phyloP scores from a whole-genome alignment of 1,140 invertebrate genomes.

The Drosophila repleta region DNA sequence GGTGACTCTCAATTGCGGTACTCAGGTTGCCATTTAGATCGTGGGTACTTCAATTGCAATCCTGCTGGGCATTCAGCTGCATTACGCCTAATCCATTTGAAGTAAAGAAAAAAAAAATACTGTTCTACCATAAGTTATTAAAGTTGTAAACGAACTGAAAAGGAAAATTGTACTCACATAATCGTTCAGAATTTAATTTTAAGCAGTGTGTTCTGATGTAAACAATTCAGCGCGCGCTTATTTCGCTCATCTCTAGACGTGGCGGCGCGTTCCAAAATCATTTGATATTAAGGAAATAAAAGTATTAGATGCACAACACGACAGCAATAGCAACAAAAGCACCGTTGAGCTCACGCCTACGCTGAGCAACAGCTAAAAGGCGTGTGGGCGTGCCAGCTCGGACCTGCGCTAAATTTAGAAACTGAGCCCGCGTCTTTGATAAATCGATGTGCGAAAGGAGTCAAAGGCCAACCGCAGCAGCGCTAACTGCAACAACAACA shows the following conservation, averaged over 20 bases:
- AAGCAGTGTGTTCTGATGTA: background rate
- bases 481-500: conserved; percentile 27
- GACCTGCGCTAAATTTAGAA: conserved; percentile 51
- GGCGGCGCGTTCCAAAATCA: conserved; percentile 5
- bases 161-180: background rate
- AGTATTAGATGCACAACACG: background rate
- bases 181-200: too few relatives aligned
- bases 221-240: conserved; percentile 3
- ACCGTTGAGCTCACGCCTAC: conserved; percentile 11
- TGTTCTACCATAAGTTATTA: too few relatives aligned
- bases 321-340: background rate
- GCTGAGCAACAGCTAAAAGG: conserved; percentile 8
- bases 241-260: conserved; percentile 18
- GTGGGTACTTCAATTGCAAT: background rate
- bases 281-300: conserved; percentile 1
- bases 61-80: too few relatives aligned
- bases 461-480: conserved; percentile 13
- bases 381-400: conserved; percentile 41
- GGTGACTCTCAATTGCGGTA: background rate
- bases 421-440: conserved; percentile 64
- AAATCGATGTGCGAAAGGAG: conserved; percentile 74
- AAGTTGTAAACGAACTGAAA: too few relatives aligned
- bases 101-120: background rate
- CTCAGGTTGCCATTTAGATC: background rate
- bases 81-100: background rate